Base-by-base conservation (phyloP, 2,113 vertebrate genomes). In the Piliocolobus tephrosceles region DNA sequence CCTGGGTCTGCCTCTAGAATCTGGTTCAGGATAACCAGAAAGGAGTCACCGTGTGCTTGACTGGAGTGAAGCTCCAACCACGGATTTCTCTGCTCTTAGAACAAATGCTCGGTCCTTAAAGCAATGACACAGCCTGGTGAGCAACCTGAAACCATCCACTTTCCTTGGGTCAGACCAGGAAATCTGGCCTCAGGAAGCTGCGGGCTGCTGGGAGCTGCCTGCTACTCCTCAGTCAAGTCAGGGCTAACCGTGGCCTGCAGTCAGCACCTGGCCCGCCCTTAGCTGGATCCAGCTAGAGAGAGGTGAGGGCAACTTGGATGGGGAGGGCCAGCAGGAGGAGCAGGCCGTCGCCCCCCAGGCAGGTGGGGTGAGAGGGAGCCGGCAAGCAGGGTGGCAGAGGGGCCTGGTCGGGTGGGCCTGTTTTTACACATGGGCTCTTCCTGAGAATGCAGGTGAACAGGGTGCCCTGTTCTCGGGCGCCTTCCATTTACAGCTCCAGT, bases 91-190 rank as follows among this genome's bases (percentile, higher is more conserved):
- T 43, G 50, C 68, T 70, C 17, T 12, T 20, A 84, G 72, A 40
- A 45, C 25, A 47, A 35, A 17, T 0, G 9, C 7, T 5, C 1
- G 0, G 13, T 18, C 12, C 68, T 35, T 30, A 18, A 27, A 47
- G 27, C 40, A 27, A 32, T 30, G 32, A 1, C 0, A 14, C 30
- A 13, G 79, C 78, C 55, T 2, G 16, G 50, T 11, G 61, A 38
- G 16, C 17, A n/a, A n/a, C 25, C 18, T 0, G 16, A 32, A 38
- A 35, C 2, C 4, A 2, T 23, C 10, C 78, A 40, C 1, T 13
- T 10, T 38, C 32, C 22, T 18, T 2, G 18, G 20, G 11, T n/a
- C 40, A 83, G 55, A 55, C 64, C 25, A 3, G 52, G 78, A 9
- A 7, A 13, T 20, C 58, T 17, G 5, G 4, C 75, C 6, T 43